These are phyloP conservation scores for Gallinago stenura DNA, from an alignment of 2,797 vertebrate species.

Conservation along the genomic window DNA sequence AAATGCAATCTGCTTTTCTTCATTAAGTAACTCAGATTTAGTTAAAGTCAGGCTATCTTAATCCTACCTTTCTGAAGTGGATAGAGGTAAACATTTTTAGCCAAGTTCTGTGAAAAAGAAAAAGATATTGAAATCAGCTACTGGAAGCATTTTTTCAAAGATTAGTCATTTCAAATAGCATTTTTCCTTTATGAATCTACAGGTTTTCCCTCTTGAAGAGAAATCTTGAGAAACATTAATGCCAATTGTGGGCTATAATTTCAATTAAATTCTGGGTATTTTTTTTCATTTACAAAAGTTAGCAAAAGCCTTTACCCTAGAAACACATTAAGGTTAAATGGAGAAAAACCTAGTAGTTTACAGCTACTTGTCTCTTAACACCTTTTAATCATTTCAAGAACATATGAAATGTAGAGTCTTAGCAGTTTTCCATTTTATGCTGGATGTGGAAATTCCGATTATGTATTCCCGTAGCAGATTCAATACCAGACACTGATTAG, in stretches of 20 bases:
- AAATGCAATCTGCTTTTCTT: not conserved
- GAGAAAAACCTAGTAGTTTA: not conserved
- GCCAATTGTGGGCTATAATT: not conserved
- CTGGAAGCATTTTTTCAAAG: not conserved
- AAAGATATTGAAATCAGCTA: not conserved
- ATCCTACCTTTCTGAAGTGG: not conserved
- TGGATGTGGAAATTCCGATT: not conserved
- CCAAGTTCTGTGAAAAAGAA: not conserved
- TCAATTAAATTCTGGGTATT: not conserved
- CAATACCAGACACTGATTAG: not conserved
- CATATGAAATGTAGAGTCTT: not conserved
- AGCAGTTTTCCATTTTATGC: not conserved
- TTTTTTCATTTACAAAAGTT: not conserved
- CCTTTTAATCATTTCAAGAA: not conserved
- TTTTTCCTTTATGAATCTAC: not conserved
- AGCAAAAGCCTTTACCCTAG: not conserved
- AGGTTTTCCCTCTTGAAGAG: not conserved
- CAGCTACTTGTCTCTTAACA: not conserved
- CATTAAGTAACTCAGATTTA: not conserved
- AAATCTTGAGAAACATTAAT: not conserved
- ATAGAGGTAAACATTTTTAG: not conserved
- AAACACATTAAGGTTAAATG: not conserved
- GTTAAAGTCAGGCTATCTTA: not conserved
- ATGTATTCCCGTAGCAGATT: not conserved
- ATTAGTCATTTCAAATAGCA: not conserved